Evolutionary conservation across 1,140 invertebrate species (phyloP).

Genomic region (Dermatophagoides farinae): DNA sequence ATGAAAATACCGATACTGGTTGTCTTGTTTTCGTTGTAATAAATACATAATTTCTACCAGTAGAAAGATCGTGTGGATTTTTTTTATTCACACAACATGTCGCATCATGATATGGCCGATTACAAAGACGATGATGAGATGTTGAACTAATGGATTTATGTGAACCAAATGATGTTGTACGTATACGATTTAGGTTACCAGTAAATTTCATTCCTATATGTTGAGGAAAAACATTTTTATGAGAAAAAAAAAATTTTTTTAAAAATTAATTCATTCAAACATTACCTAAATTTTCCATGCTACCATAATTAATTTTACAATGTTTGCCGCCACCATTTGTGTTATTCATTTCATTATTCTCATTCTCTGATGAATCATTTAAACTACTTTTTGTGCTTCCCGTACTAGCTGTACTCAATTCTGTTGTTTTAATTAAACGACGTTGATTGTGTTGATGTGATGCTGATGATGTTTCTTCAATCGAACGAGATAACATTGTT

Average conservation of each 20-base stretch:
- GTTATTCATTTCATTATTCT: neutral
- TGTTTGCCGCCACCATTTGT: neutral
- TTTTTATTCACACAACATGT: neutral
- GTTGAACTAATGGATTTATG: neutral
- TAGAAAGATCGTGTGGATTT: neutral
- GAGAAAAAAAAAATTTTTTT: too few relatives aligned
- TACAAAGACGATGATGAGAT: neutral
- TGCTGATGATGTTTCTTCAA: neutral
- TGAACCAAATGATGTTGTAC: conserved; percentile 7
- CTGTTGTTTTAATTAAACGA: neutral
- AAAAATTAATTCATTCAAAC: neutral
- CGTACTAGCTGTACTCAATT: neutral
- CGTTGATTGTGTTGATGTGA: neutral
- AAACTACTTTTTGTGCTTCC: neutral
- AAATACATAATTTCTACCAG: conserved; percentile 30
- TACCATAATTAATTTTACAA: neutral
- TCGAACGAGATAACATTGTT: neutral
- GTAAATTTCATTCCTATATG: neutral
- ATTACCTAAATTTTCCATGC: conserved; percentile 5
- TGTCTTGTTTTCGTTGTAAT: conserved; percentile 39
- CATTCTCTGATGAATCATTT: neutral
- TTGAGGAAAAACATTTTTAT: too few relatives aligned
- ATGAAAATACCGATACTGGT: conserved; percentile 59
- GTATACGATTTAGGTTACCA: neutral
- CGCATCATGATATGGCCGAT: neutral